phyloP scores from a whole-genome alignment of 2,888 invertebrate species.

The Barypeithes pellucidus region DNA sequence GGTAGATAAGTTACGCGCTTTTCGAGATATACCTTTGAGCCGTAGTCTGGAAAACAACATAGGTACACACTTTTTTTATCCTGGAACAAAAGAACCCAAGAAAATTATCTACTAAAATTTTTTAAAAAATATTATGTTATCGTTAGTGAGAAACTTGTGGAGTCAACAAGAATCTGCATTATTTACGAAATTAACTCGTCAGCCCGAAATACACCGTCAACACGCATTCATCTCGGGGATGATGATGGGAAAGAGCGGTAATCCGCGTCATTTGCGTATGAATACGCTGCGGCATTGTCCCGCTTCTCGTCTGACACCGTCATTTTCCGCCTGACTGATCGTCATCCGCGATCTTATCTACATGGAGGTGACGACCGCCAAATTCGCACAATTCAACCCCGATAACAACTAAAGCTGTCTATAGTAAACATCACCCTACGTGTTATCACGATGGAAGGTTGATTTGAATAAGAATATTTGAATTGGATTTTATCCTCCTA shows the following conservation, averaged over 20 bases:
- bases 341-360: conserved; percentile 67
- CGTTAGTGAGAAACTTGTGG: conserved; percentile 1
- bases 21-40: too few relatives aligned
- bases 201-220: conserved; percentile 20
- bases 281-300: conserved; percentile 63
- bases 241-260: conserved; percentile 56
- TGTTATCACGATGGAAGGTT: conserved; percentile 34
- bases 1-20: too few relatives aligned
- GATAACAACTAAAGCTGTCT: conserved; percentile 57
- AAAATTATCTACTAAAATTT: too few relatives aligned
- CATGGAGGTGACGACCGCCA: conserved; percentile 63
- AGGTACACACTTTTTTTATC: too few relatives aligned
- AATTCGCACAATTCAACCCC: conserved; percentile 58
- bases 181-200: conserved; percentile 44
- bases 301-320: conserved; percentile 70
- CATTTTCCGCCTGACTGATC: conserved; percentile 71
- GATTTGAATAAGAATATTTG: conserved; percentile 27
- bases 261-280: conserved; percentile 69
- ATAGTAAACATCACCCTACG: conserved; percentile 23
- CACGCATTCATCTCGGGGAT: conserved; percentile 18
- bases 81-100: too few relatives aligned
- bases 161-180: conserved; percentile 37
- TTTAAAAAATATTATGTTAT: neutral
- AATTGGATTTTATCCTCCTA: neutral
- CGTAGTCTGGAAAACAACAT: too few relatives aligned